Evolutionary conservation across 2,113 vertebrate species (phyloP).

Genomic region (Leptobrachium ailaonicum): DNA sequence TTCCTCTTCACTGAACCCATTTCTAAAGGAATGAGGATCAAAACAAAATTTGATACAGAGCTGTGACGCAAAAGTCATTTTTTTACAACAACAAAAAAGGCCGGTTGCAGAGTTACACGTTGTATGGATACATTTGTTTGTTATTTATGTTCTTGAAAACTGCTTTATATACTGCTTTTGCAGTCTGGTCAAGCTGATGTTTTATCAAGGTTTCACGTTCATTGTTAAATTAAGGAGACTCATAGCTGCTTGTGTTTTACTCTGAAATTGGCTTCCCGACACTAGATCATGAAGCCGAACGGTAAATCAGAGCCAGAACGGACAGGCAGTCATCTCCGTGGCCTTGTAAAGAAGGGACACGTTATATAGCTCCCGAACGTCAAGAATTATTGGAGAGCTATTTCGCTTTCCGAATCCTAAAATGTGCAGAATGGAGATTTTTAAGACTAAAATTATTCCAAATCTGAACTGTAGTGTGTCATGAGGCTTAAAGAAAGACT

Average conservation of each 20-base stretch:
- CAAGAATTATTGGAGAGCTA: constrained; percentile 32
- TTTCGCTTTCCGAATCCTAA: background rate
- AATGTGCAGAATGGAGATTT: background rate
- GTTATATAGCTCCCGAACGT: constrained; percentile 46
- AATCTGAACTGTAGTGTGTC: no score
- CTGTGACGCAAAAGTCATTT: no score
- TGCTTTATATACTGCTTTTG: constrained; percentile 15
- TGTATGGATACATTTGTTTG: background rate
- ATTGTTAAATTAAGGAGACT: constrained; percentile 45
- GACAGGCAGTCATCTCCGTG: constrained; percentile 48
- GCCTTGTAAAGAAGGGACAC: constrained; percentile 48
- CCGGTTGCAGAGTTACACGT: no score
- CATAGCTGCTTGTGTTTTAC: constrained; percentile 38
- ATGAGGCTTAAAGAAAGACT: no score
- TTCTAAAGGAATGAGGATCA: no score
- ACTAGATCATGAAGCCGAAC: constrained; percentile 16
- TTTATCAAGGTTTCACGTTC: constrained; percentile 54
- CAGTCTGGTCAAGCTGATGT: constrained; percentile 18
- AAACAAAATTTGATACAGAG: no score
- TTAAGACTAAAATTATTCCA: no score
- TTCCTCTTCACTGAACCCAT: no score
- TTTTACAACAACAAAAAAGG: no score
- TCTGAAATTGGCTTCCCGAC: constrained; percentile 44
- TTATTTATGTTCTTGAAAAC: background rate
- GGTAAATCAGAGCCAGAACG: constrained; percentile 49